These are phyloP conservation scores for Cordilura impudica DNA, from an alignment of 2,888 invertebrate species.

Conservation along the genomic window DNA sequence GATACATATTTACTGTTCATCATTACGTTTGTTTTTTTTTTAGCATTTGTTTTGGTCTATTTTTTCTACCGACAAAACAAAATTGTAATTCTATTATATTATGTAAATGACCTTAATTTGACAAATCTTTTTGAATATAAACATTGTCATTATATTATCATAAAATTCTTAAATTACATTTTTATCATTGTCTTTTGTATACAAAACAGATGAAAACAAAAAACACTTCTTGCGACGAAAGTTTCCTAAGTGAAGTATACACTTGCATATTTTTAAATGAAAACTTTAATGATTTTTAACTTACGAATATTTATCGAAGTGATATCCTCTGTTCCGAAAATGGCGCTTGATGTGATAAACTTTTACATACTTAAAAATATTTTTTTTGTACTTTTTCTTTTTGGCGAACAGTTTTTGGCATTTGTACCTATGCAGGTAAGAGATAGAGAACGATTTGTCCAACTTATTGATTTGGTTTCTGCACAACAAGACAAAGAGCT, in stretches of 20 bases:
- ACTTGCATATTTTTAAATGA: too few relatives aligned
- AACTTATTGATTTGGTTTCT: too few relatives aligned
- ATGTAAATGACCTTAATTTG: constrained; percentile 48
- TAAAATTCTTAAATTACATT: constrained; percentile 34
- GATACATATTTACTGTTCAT: too few relatives aligned
- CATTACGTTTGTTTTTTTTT: not conserved
- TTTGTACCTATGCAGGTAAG: too few relatives aligned
- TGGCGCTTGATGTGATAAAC: too few relatives aligned
- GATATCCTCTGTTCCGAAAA: too few relatives aligned
- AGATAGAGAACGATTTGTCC: too few relatives aligned
- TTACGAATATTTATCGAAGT: too few relatives aligned
- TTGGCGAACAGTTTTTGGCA: too few relatives aligned
- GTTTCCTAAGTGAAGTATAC: not conserved
- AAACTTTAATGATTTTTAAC: too few relatives aligned
- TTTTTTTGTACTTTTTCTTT: too few relatives aligned
- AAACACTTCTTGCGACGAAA: not conserved
- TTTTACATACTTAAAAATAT: not conserved
- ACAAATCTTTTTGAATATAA: constrained; percentile 45
- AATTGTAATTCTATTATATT: constrained; percentile 41
- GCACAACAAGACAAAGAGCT: too few relatives aligned
- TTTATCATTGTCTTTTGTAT: not conserved
- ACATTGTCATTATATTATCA: constrained; percentile 46
- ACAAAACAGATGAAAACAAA: not conserved
- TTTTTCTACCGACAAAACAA: not conserved
- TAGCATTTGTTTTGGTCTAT: not conserved